A percentile compares a stretch with the other conserved stretches of the same genome.
These are phyloP conservation scores for Drosophila recens DNA, from an alignment of 2,888 invertebrate species.

Conservation along the genomic window DNA sequence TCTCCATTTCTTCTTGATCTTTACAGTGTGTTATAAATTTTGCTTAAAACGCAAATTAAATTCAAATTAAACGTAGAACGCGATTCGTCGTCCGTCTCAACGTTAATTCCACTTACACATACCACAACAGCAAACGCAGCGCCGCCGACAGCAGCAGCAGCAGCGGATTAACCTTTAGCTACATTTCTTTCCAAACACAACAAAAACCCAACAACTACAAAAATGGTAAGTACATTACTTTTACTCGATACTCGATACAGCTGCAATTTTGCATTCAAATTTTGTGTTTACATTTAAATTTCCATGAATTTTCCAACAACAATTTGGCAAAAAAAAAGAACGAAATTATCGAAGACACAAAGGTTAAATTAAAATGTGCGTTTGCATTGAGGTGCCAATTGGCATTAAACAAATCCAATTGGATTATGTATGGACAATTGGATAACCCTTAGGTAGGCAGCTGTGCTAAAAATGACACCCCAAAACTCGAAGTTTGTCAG, in stretches of 20 bases:
- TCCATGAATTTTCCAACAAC: conserved; percentile 52
- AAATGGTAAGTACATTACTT: conserved; percentile 70
- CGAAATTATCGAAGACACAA: conserved; percentile 36
- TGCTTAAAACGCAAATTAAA: conserved; percentile 56
- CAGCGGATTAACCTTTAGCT: conserved; percentile 79
- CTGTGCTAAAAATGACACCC: conserved; percentile 31
- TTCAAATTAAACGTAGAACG: conserved; percentile 62
- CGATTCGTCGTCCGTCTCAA: conserved; percentile 58
- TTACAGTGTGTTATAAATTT: conserved; percentile 73
- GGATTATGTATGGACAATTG: conserved; percentile 8
- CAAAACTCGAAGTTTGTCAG: not conserved
- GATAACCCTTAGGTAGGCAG: conserved; percentile 47
- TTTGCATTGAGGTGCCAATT: conserved; percentile 8
- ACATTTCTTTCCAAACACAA: conserved; percentile 69
- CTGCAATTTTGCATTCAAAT: not conserved
- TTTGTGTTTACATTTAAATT: conserved; percentile 62
- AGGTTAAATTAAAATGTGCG: conserved; percentile 22
- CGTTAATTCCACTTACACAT: conserved; percentile 77
- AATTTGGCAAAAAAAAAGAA: conserved; percentile 22
- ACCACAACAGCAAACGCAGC: conserved; percentile 62
- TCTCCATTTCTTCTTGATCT: conserved; percentile 64
- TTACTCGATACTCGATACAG: not conserved
- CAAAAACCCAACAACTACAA: conserved; percentile 67
- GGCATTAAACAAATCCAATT: conserved; percentile 39
- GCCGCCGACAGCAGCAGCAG: conserved; percentile 48